phyloP scores from a whole-genome alignment of 2,797 vertebrate species.

The Cuculus canorus region DNA sequence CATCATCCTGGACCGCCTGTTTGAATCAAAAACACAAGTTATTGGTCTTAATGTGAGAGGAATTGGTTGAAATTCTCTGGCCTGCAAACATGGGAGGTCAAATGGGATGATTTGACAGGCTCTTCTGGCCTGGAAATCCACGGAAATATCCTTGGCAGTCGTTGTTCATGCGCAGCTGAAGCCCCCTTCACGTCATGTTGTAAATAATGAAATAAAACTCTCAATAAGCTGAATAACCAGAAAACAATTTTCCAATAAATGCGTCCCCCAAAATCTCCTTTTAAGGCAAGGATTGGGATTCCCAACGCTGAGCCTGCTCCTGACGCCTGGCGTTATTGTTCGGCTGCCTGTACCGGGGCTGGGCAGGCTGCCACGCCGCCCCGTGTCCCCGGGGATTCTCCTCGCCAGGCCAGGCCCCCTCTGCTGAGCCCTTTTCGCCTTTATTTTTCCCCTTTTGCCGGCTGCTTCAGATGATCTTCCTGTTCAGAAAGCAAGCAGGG shows the following conservation, averaged over 20 bases:
- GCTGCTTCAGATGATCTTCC: neutral
- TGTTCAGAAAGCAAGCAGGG: neutral
- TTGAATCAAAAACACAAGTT: conserved; percentile 13
- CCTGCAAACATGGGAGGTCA: neutral
- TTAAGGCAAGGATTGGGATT: conserved; percentile 68
- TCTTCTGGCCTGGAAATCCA: conserved; percentile 3
- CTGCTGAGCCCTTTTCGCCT: neutral
- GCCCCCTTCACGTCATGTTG: neutral
- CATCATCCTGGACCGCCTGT: neutral
- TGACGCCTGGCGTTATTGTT: neutral
- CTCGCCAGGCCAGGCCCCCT: neutral
- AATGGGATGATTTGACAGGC: neutral
- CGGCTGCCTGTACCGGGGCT: neutral
- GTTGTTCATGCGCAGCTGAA: neutral
- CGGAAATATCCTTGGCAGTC: neutral
- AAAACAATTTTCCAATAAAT: conserved; percentile 68
- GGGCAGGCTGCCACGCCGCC: conserved; percentile 25
- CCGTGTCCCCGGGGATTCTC: neutral
- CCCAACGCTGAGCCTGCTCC: conserved; percentile 15
- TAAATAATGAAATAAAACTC: conserved; percentile 37
- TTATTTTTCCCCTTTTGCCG: neutral
- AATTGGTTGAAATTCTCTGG: neutral
- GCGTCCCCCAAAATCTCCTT: conserved; percentile 51
- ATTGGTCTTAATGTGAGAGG: neutral
- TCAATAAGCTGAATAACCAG: conserved; percentile 64